Percentiles rank a stretch among this genome's conserved stretches.
Evolutionary conservation across 2,797 vertebrate species (phyloP).

Genomic region (Melanotaenia nigrans): DNA sequence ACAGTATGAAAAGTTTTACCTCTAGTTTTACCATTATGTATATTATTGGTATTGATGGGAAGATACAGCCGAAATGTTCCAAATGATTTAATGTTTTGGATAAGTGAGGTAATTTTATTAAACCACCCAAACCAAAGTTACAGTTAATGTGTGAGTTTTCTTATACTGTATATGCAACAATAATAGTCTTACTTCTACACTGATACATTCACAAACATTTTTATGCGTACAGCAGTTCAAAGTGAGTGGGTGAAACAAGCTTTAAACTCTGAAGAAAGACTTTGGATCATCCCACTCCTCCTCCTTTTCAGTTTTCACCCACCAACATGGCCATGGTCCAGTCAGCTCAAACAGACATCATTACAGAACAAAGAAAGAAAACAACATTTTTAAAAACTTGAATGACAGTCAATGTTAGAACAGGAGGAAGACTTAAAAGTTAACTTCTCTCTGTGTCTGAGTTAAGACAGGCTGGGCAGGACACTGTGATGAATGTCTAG

Average conservation of each 20-base stretch:
- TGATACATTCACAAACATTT: conserved; percentile 52
- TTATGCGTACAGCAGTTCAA: conserved; percentile 49
- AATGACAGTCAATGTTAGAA: conserved; percentile 56
- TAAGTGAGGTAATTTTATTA: background rate
- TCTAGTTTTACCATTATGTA: conserved; percentile 9
- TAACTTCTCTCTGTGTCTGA: conserved; percentile 36
- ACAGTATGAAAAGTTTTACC: conserved; percentile 15
- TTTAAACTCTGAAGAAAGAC: conserved; percentile 68
- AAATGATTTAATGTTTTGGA: background rate
- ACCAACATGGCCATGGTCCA: conserved; percentile 66
- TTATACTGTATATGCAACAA: conserved; percentile 12
- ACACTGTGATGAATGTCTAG: conserved; percentile 8
- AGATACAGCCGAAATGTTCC: conserved; percentile 15
- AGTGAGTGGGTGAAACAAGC: conserved; percentile 67
- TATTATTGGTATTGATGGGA: background rate
- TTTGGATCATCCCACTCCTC: conserved; percentile 69
- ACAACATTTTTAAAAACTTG: conserved; percentile 32
- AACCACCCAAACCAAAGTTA: background rate
- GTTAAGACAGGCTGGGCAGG: conserved; percentile 19
- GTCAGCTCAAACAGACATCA: conserved; percentile 58
- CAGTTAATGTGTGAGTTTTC: conserved; percentile 29
- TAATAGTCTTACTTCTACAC: conserved; percentile 35
- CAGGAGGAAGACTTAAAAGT: conserved; percentile 50
- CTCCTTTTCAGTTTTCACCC: conserved; percentile 69
- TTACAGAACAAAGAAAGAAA: conserved; percentile 65